Evolutionary conservation across 92 coral and sea anemone genomes (phyloP).

Genomic region (Muricea muricata): DNA sequence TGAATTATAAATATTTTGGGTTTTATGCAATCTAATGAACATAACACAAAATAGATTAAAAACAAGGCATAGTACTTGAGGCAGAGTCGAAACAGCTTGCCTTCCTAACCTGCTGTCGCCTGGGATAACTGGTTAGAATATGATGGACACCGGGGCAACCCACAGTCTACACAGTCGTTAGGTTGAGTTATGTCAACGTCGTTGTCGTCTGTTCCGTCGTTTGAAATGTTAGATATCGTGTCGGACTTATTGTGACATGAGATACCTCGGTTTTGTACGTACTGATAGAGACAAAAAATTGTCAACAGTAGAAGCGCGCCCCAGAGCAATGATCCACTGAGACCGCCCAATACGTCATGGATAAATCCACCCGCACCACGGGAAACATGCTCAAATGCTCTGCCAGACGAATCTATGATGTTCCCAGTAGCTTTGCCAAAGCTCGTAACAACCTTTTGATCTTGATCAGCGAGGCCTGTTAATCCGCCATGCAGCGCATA

Average conservation of each 20-base stretch:
- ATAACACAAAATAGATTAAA: neutral
- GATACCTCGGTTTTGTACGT: neutral
- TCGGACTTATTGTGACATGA: neutral
- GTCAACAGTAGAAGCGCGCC: neutral
- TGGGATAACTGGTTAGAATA: neutral
- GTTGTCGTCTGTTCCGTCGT: neutral
- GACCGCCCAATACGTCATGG: neutral
- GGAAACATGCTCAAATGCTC: constrained; percentile 2
- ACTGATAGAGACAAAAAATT: neutral
- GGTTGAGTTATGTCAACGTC: neutral
- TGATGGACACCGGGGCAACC: constrained; percentile 19
- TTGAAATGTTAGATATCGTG: neutral
- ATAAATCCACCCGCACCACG: constrained; percentile 6
- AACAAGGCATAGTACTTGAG: neutral
- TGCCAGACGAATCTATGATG: neutral
- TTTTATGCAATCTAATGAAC: neutral
- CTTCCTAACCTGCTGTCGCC: neutral
- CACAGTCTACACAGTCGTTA: constrained; percentile 26
- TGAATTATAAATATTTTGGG: too few species aligned
- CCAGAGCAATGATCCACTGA: neutral
- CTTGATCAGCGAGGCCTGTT: too few species aligned
- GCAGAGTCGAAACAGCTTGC: constrained; percentile 15
- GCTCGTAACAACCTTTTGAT: neutral
- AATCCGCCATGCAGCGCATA: too few species aligned
- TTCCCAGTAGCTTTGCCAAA: constrained; percentile 5